Evolutionary conservation across 2,113 vertebrate species (phyloP), one percentile per base, ranked within the genome.

Genomic region (Pteropus alecto): DNA sequence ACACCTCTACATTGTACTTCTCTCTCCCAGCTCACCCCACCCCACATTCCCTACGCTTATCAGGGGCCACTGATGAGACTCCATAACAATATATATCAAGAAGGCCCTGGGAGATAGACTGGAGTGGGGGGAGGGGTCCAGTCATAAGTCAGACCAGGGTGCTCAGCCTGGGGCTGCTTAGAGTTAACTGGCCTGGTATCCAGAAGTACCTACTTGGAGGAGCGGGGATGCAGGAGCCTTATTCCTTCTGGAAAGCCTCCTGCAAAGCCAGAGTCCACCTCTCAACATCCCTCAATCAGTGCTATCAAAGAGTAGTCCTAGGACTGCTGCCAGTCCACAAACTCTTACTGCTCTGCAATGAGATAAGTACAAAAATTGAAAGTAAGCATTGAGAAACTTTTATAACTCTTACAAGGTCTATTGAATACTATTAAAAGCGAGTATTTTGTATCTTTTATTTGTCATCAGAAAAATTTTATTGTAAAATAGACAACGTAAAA

Each of bases 301-400:
- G 1, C 60, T 19, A 2, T 56, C 76, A 43, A 60, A 35, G 56
- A 68, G 41, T 16, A n/a, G 26, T 35, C 58, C 26, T 24, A 2
- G 1, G 30, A 14, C 4, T 0, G 0, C 30, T 13, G 58, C 71
- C 48, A 35, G 38, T 7, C 56, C 63, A 33, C 33, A 63, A 3
- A 6, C 5, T 3, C 6, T 21, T 18, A 30, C 7, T 4, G 14
- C 2, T 54, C 63, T n/a, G 63, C 68, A 30, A 6, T 6, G 30
- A 77, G 68, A 5, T n/a, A 48, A 63, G 38, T 14, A 48, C 35
- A 56, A 48, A 93, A 73, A 79, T 19, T 4, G 60, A 87, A 71
- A 90, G 38, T 11, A 76, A 77, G 48, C 41, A 26, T 96, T 83
- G 65, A 35, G 68, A 86, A 71, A 83, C 28, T 41, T 87, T 21